These are phyloP conservation scores for Sceloporus undulatus DNA, from an alignment of 2,113 vertebrate species.

Conservation along the genomic window DNA sequence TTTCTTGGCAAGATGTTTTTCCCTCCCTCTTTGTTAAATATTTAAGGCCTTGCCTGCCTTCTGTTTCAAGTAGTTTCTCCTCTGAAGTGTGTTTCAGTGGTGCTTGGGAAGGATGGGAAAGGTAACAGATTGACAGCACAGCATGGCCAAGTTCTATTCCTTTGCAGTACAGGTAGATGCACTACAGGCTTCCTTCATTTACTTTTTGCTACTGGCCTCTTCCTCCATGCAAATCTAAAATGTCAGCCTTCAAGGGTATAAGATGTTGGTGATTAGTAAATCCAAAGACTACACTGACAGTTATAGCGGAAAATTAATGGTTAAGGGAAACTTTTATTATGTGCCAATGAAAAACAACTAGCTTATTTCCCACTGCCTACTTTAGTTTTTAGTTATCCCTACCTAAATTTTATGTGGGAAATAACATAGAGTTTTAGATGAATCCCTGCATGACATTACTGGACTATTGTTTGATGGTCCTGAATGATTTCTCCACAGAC, in stretches of 20 bases:
- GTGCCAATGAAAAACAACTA: neutral
- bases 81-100: conserved; percentile 36
- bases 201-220: neutral
- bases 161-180: neutral
- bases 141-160: conserved; percentile 14
- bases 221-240: conserved; percentile 4
- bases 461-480: neutral
- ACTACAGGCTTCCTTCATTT: neutral
- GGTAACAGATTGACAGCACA: neutral
- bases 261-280: neutral
- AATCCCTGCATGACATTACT: neutral
- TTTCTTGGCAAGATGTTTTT: conserved; percentile 26
- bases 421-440: neutral
- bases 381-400: neutral
- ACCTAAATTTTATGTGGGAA: neutral
- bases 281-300: neutral
- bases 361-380: neutral
- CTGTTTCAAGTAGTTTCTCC: conserved; percentile 11
- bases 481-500: neutral
- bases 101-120: conserved; percentile 20
- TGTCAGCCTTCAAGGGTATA: neutral
- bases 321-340: neutral
- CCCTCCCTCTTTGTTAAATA: neutral
- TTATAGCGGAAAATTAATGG: neutral
- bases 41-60: neutral